Percentiles rank a stretch among this genome's conserved stretches.
These are phyloP conservation scores for Periparus ater DNA, from an alignment of 2,797 vertebrate species.

Conservation along the genomic window DNA sequence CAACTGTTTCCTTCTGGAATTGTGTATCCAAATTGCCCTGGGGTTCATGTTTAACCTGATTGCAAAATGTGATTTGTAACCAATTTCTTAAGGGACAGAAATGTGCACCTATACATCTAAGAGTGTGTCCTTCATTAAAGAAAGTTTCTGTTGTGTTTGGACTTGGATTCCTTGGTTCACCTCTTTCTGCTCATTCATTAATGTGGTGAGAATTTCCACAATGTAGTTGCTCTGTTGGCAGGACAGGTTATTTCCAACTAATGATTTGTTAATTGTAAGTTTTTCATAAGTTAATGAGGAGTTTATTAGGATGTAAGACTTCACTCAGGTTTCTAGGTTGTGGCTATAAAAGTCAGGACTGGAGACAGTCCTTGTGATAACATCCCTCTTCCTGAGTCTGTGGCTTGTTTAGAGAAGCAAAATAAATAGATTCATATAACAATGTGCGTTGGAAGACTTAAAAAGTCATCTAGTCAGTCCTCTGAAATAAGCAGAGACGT, in stretches of 20 bases:
- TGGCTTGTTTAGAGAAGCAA: not conserved
- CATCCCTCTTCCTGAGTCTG: not conserved
- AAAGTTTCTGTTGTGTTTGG: not conserved
- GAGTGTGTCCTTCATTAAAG: not conserved
- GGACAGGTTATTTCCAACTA: not conserved
- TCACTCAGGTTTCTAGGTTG: not conserved
- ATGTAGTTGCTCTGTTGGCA: not conserved
- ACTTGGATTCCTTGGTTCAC: not conserved
- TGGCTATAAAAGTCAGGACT: not conserved
- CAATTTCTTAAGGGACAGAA: not conserved
- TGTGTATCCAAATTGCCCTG: not conserved
- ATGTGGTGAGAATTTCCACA: not conserved
- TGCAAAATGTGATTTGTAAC: not conserved
- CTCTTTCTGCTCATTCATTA: not conserved
- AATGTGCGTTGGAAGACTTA: not conserved
- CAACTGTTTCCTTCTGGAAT: not conserved
- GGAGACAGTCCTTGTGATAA: not conserved
- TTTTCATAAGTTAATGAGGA: not conserved
- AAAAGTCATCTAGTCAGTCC: not conserved
- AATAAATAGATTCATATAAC: not conserved
- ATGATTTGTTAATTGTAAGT: not conserved
- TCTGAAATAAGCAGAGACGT: not conserved
- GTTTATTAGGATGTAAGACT: not conserved
- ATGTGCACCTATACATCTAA: not conserved
- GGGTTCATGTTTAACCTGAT: constrained; percentile 15